Evolutionary conservation across 2,888 invertebrate genomes (phyloP), one percentile per base, ranked within the genome.

Genomic region (Polydrusus tereticollis): DNA sequence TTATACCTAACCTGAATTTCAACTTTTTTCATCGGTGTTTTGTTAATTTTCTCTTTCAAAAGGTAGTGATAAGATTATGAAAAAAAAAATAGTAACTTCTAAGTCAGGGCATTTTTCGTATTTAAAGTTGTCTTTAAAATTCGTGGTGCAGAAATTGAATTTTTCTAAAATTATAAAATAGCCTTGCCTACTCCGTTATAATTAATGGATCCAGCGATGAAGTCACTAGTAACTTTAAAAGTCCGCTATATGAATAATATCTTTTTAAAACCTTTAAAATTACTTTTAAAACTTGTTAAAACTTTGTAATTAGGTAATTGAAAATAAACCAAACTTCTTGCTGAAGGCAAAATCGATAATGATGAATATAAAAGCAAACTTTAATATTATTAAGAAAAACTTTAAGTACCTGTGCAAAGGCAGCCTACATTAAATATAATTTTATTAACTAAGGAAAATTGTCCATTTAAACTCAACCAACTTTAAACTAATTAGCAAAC

Each of bases 231-330:
- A 47, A 63, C 52, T 59, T 52, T 55, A 57, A 65, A 75, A 75
- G 75, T 80, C 79, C 76, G 76, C 78, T 82, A 83, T 82, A 82
- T 83, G 83, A 83, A 83, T 83, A 83, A 83, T 83, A 83, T 82
- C 83, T 80, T 82, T 82, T 81, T 81, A 81, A 83, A 73, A 82
- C 80, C 81, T 78, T 74, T 79, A 78, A 83, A 84, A 83, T 84
- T 83, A 82, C 83, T 84, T 84, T 83, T 80, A 82, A 83, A 84
- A 84, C 83, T 83, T 83, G 83, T 83, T 84, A 83, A 83, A 84
- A 84, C 83, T 84, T 84, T 79, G 80, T 84, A 83, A 84, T 84
- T 83, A 83, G 81, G 82, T 84, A 83, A 84, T 83, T 84, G 83
- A 83, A 83, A 83, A 80, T 80, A 83, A 78, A 81, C 79, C 79